Conservation (phyloP, 2,888 invertebrate species). For the Atrina japonica region DNA sequence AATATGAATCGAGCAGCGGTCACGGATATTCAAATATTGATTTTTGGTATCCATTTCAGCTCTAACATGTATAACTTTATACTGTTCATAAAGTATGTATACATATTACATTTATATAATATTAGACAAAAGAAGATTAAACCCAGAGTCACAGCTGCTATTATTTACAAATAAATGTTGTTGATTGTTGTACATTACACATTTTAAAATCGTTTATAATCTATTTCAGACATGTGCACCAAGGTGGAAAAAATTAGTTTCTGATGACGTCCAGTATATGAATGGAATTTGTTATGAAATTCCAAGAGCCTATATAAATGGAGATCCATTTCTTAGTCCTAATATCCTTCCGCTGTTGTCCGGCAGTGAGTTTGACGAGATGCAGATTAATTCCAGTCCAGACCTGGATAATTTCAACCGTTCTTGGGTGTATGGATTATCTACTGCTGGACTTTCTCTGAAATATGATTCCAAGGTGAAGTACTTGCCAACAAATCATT, state of each 20-base stretch:
- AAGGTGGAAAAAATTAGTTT: conserved; percentile 20
- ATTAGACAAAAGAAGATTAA: no score
- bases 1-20: no score
- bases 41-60: no score
- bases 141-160: neutral
- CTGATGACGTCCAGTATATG: conserved; percentile 1
- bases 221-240: conserved; percentile 27
- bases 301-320: neutral
- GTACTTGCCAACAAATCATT: no score
- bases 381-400: neutral
- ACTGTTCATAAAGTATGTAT: no score
- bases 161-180: neutral
- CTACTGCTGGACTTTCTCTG: conserved; percentile 21
- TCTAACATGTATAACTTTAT: no score
- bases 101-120: no score
- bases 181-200: neutral
- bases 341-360: neutral
- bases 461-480: neutral
- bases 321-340: neutral
- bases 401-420: neutral
- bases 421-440: conserved; percentile 6
- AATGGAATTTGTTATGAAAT: conserved; percentile 34
- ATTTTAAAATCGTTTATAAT: no score
- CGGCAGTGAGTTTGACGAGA: no score
- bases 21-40: no score